Evolutionary conservation across 37 sponge, comb jelly and placozoan species (phyloP), one percentile per base, ranked within the genome.

Genomic region (Bolinopsis microptera): DNA sequence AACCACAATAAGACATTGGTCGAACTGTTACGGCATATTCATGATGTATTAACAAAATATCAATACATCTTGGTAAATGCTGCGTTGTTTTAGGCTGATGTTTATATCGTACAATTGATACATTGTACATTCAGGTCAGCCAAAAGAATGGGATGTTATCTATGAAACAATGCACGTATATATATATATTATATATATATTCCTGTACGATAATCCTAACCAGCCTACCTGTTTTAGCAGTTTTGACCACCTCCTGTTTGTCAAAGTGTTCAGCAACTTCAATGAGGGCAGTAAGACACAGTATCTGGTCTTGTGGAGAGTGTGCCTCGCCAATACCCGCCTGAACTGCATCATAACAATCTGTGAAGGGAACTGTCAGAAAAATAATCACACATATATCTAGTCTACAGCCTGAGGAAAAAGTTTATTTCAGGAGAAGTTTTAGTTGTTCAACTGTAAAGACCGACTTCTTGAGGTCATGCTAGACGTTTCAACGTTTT

Each of bases 291-390:
- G 30, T 39, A 0, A 86, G 61, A 86, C 90, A 86, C n/a, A 23
- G 9, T 9, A 48, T 27, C 61, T 86, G 34, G 30, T 86, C 90
- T 26, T 39, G 26, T 22, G 61, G 48, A 34, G 61, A n/a, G 1
- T 26, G 41, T 3, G 90, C 90, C 35, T 86, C 90, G 21, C 90
- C 30, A 0, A 86, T 18, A 24, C 90, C 90, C 25, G 90, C 90
- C 61, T 86, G 61, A 2, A 86, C 90, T n/a, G 90, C 32, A 34
- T 86, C 90, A 3, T 41, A 41, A 86, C 90, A 86, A 9, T 28
- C 90, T 30, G 37, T 9, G 3, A 3, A 48, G 61, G 5, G 13
- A 5, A 48, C 61, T n/a, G n/a, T n/a, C n/a, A n/a, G n/a, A n/a
- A n/a, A n/a, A n/a, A n/a, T n/a, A n/a, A n/a, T n/a, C n/a, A n/a